Conservation (phyloP, 2,113 vertebrate species). For the Ivindomyrus marchei region DNA sequence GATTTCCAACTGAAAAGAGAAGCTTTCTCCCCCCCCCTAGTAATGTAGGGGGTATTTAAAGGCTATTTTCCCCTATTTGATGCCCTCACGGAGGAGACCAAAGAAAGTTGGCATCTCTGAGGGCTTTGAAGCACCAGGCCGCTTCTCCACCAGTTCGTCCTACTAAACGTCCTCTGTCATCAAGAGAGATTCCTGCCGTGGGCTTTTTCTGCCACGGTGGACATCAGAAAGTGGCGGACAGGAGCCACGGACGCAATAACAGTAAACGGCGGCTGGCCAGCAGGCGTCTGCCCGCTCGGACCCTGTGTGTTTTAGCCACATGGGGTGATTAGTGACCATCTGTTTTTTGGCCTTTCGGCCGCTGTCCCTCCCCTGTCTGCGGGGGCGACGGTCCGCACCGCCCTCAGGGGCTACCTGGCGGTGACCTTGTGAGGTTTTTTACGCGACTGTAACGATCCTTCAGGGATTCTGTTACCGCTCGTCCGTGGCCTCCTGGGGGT, state of each 20-base stretch:
- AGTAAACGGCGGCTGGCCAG: slow-evolving; percentile 49
- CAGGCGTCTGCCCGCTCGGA: slow-evolving; percentile 55
- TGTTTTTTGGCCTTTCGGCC: slow-evolving; percentile 49
- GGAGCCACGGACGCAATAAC: slow-evolving; percentile 56
- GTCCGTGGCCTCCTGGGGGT: slow-evolving; percentile 16
- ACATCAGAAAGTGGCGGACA: slow-evolving; percentile 33
- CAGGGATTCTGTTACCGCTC: slow-evolving; percentile 39
- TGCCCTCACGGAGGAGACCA: background rate
- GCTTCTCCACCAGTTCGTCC: slow-evolving; percentile 40
- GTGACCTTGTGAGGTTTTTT: slow-evolving; percentile 29
- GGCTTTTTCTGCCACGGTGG: background rate
- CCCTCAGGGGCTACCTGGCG: slow-evolving; percentile 30
- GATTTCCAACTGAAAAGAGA: background rate
- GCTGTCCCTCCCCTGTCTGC: slow-evolving; percentile 22
- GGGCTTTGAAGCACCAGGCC: slow-evolving; percentile 34
- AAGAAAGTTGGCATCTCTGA: background rate
- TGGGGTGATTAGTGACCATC: slow-evolving; percentile 68
- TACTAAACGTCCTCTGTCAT: slow-evolving; percentile 57
- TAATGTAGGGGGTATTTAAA: background rate
- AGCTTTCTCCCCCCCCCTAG: too few relatives aligned
- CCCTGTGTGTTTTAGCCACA: slow-evolving; percentile 65
- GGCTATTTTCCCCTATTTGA: background rate
- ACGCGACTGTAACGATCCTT: slow-evolving; percentile 34
- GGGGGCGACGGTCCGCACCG: background rate
- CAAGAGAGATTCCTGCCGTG: slow-evolving; percentile 51